These are phyloP conservation scores for Sicus ferrugineus DNA, from an alignment of 2,888 invertebrate species.

Conservation along the genomic window DNA sequence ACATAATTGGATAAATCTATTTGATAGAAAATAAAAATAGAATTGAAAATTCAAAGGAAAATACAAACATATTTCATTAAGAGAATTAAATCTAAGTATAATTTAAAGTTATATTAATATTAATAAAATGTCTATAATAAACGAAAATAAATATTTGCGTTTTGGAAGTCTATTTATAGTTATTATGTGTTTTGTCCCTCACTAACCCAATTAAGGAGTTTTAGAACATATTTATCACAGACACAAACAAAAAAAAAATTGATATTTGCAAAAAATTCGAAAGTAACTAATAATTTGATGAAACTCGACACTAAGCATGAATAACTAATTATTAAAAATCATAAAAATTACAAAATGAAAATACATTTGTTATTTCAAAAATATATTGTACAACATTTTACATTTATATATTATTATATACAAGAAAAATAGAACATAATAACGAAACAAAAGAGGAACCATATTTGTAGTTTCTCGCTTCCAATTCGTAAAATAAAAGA, in stretches of 20 bases:
- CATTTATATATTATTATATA: constrained; percentile 38
- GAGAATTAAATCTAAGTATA: too few species aligned
- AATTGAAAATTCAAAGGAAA: constrained; percentile 25
- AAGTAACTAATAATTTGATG: neutral
- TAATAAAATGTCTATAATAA: too few species aligned
- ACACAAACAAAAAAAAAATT: too few species aligned
- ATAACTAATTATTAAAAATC: constrained; percentile 20
- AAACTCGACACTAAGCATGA: too few species aligned
- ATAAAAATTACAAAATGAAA: constrained; percentile 26
- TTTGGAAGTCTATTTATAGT: too few species aligned
- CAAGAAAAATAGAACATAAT: constrained; percentile 34
- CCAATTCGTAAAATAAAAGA: constrained; percentile 35
- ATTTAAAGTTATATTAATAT: too few species aligned
- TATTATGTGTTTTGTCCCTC: too few species aligned
- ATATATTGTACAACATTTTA: constrained; percentile 50
- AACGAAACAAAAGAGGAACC: constrained; percentile 13
- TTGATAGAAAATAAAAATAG: constrained; percentile 28
- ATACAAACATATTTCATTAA: constrained; percentile 24
- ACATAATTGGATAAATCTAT: constrained; percentile 23
- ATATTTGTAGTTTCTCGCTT: constrained; percentile 13
- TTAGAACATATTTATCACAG: too few species aligned
- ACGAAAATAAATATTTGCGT: too few species aligned
- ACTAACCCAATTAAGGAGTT: too few species aligned
- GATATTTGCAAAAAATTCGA: neutral
- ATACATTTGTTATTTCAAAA: constrained; percentile 9